These are phyloP conservation scores for Alethe diademata DNA, from an alignment of 2,113 vertebrate species.

Conservation along the genomic window DNA sequence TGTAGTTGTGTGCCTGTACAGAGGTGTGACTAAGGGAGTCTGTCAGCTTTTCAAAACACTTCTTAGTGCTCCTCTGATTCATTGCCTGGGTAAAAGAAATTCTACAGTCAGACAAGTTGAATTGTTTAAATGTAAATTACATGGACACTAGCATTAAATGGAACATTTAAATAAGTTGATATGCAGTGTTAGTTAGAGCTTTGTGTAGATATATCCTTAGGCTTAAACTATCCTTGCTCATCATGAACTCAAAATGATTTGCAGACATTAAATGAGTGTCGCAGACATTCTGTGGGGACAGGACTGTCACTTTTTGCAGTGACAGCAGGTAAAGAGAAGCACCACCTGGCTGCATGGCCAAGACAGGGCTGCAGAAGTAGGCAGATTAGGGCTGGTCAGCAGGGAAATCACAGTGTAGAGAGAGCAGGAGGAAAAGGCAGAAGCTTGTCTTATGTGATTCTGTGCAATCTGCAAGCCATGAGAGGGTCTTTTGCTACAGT, in stretches of 20 bases:
- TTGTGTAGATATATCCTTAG: not conserved
- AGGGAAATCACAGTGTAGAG: rapidly evolving
- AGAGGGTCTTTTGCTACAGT: not conserved
- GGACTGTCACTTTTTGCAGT: not conserved
- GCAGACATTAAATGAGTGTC: not conserved
- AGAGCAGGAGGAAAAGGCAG: not conserved
- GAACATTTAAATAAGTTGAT: not conserved
- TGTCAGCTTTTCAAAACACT: not conserved
- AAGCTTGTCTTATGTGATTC: not conserved
- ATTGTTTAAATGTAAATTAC: not conserved
- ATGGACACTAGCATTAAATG: not conserved
- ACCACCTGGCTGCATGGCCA: rapidly evolving
- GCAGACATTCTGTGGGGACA: not conserved
- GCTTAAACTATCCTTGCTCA: not conserved
- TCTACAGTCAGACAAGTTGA: not conserved
- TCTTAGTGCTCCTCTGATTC: not conserved
- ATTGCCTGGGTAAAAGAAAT: not conserved
- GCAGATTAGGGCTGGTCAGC: not conserved
- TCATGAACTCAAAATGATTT: not conserved
- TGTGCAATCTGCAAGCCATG: not conserved
- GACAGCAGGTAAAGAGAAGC: not conserved
- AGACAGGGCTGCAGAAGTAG: not conserved
- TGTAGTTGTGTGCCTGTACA: not conserved
- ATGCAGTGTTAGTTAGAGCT: not conserved
- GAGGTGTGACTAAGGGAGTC: not conserved